phyloP scores from a whole-genome alignment of 2,113 vertebrate genomes.

The Climacteris rufus region DNA sequence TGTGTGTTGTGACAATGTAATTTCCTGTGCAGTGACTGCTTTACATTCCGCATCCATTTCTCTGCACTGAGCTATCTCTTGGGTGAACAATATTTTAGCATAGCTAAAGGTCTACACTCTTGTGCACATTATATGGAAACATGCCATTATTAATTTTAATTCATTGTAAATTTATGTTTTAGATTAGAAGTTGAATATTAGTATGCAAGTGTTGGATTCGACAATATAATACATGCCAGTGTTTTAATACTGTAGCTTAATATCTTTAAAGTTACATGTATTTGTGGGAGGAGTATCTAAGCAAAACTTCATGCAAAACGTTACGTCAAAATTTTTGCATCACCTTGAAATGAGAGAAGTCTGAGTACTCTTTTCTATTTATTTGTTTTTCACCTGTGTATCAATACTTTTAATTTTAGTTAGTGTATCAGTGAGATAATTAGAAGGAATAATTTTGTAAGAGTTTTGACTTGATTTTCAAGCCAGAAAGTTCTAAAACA shows the following conservation, averaged over 20 bases:
- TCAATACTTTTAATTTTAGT: background rate
- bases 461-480: background rate
- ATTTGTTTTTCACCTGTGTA: background rate
- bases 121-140: background rate
- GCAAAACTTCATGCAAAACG: background rate
- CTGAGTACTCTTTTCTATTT: background rate
- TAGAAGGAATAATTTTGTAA: background rate
- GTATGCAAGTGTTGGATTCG: background rate
- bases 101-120: background rate
- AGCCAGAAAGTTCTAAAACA: background rate
- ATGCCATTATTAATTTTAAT: background rate
- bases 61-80: background rate
- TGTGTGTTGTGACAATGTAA: no score
- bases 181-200: background rate
- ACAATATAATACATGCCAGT: background rate
- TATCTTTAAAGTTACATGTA: background rate
- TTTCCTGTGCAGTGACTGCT: background rate
- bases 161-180: background rate
- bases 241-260: background rate
- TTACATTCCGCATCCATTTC: background rate
- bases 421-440: background rate
- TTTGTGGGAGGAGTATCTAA: background rate
- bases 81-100: background rate
- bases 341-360: background rate
- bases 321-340: background rate